These are phyloP conservation scores for Capitella teleta DNA, from an alignment of 1,140 invertebrate genomes.

Conservation along the genomic window DNA sequence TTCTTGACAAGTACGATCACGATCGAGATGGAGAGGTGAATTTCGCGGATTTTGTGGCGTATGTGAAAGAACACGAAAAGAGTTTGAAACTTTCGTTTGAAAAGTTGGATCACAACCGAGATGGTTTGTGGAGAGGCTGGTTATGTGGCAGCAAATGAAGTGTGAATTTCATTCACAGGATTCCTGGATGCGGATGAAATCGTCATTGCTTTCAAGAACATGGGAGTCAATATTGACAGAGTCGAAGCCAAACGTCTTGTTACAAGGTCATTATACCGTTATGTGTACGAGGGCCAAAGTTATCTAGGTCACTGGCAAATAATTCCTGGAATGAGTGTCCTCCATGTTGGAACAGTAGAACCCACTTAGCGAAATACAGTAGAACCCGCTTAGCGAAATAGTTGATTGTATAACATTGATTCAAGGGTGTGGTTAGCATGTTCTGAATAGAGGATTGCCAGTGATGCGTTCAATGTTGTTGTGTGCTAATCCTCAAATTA, in stretches of 20 bases:
- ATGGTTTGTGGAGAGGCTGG: slow-evolving; percentile 72
- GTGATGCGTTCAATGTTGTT: no score
- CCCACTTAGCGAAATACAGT: no score
- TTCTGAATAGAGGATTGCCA: no score
- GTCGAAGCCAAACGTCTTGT: slow-evolving; percentile 41
- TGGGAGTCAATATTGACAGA: slow-evolving; percentile 38
- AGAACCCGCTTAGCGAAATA: no score
- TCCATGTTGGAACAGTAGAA: no score
- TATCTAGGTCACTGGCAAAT: no score
- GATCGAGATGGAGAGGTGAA: slow-evolving; percentile 79
- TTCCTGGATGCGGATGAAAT: slow-evolving; percentile 39
- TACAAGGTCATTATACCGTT: slow-evolving; percentile 28
- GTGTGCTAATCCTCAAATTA: no score
- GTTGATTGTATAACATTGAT: no score
- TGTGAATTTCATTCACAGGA: slow-evolving; percentile 18
- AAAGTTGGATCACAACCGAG: slow-evolving; percentile 81
- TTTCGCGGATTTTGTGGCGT: slow-evolving; percentile 82
- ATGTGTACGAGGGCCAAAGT: no score
- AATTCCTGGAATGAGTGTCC: no score
- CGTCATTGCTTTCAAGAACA: slow-evolving; percentile 37
- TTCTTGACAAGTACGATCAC: slow-evolving; percentile 69
- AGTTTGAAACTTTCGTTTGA: slow-evolving; percentile 77
- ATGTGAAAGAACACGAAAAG: slow-evolving; percentile 86
- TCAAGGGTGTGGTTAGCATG: no score
- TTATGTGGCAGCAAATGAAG: background rate